Conservation (phyloP, 2,888 invertebrate genomes). For the Phaedon cochleariae region DNA sequence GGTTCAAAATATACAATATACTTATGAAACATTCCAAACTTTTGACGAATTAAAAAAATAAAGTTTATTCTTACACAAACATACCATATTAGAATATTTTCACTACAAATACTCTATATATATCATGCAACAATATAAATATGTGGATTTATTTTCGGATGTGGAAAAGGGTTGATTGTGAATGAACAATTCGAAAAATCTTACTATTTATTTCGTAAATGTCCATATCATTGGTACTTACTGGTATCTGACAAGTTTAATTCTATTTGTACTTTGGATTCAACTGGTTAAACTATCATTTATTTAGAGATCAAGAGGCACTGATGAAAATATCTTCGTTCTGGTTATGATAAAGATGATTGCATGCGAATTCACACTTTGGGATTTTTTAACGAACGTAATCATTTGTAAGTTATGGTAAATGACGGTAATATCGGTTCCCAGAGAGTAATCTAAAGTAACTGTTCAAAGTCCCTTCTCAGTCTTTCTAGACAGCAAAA, state of each 20-base stretch:
- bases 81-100: background rate
- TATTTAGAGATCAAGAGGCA: slow-evolving; percentile 62
- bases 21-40: background rate
- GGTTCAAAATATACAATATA: background rate
- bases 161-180: background rate
- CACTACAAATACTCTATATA: background rate
- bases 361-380: background rate
- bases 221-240: slow-evolving; percentile 2
- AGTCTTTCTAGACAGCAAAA: too few relatives aligned
- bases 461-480: too few relatives aligned
- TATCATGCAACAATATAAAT: slow-evolving; percentile 2
- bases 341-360: slow-evolving; percentile 12
- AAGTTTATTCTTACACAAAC: background rate
- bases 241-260: slow-evolving; percentile 17
- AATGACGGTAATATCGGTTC: background rate
- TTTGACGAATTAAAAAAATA: background rate
- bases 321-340: slow-evolving; percentile 47
- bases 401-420: background rate
- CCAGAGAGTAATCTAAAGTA: too few relatives aligned
- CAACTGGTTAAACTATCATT: slow-evolving; percentile 48
- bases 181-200: background rate
- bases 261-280: slow-evolving; percentile 57
- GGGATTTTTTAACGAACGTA: background rate
- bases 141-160: background rate
- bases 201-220: background rate